Percentiles rank a stretch among this genome's conserved stretches.
phyloP scores from a whole-genome alignment of 2,888 invertebrate genomes.

The Hoplodrina blanda region DNA sequence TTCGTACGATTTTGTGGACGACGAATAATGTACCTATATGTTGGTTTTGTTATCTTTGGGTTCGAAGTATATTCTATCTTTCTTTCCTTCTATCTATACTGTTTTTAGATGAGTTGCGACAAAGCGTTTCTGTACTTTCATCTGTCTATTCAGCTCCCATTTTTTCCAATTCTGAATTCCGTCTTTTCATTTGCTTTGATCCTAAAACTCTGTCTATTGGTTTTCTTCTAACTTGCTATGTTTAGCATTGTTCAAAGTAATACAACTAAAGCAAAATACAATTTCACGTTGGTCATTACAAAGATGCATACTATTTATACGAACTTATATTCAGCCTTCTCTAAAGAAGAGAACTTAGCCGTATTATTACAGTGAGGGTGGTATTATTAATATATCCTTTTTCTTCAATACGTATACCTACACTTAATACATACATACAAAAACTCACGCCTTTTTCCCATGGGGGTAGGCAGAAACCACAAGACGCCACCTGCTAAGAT shows the following conservation, averaged over 20 bases:
- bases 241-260: constrained; percentile 8
- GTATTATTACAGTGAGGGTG: too few species aligned
- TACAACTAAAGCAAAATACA: neutral
- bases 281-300: neutral
- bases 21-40: constrained; percentile 65
- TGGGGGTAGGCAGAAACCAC: too few species aligned
- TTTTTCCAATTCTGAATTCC: constrained; percentile 29
- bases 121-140: constrained; percentile 55
- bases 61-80: constrained; percentile 38
- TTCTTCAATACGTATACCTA: too few species aligned
- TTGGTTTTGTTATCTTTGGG: constrained; percentile 58
- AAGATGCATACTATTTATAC: too few species aligned
- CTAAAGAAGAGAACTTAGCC: too few species aligned
- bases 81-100: constrained; percentile 42
- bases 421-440: too few species aligned
- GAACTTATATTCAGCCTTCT: too few species aligned
- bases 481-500: too few species aligned
- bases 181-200: constrained; percentile 46
- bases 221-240: constrained; percentile 5
- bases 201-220: constrained; percentile 14
- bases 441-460: too few species aligned
- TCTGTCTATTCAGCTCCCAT: constrained; percentile 51
- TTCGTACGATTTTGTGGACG: constrained; percentile 74
- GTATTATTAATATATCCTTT: too few species aligned
- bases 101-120: constrained; percentile 56